Conservation (phyloP, 2,888 invertebrate species). For the Tetheella fluctuosa region DNA sequence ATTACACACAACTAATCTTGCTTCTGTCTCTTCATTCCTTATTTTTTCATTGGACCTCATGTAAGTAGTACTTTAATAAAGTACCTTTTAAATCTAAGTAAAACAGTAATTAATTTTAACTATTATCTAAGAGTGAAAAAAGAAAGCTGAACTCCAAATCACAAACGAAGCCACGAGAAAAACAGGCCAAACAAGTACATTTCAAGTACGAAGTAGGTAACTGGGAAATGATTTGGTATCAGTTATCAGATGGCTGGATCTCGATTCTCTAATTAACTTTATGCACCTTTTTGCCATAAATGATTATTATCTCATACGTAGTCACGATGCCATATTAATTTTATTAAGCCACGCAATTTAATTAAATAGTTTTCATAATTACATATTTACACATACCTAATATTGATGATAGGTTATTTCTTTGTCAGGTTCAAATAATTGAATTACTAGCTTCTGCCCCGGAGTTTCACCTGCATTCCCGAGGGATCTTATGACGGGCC, state of each 20-base stretch:
- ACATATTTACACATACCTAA: not conserved
- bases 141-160: not conserved
- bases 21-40: too few species aligned
- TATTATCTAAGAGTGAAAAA: too few species aligned
- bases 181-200: not conserved
- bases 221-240: conserved; percentile 1
- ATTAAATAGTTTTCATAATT: conserved; percentile 5
- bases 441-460: too few species aligned
- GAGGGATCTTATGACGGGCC: too few species aligned
- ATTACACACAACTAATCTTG: too few species aligned
- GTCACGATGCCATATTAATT: conserved; percentile 13
- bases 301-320: conserved; percentile 9
- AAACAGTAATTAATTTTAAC: too few species aligned
- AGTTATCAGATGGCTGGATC: conserved; percentile 16
- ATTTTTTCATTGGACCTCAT: too few species aligned
- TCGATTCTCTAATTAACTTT: conserved; percentile 24
- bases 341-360: conserved; percentile 5
- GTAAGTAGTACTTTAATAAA: too few species aligned
- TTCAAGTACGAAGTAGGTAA: conserved; percentile 10
- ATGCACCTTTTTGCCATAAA: conserved; percentile 19
- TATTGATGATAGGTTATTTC: too few species aligned
- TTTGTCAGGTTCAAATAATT: too few species aligned
- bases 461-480: too few species aligned
- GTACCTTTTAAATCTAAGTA: too few species aligned
- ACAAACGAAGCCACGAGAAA: not conserved